Base-by-base conservation (phyloP, 2,888 invertebrate species). In the Pollenia angustigena region DNA sequence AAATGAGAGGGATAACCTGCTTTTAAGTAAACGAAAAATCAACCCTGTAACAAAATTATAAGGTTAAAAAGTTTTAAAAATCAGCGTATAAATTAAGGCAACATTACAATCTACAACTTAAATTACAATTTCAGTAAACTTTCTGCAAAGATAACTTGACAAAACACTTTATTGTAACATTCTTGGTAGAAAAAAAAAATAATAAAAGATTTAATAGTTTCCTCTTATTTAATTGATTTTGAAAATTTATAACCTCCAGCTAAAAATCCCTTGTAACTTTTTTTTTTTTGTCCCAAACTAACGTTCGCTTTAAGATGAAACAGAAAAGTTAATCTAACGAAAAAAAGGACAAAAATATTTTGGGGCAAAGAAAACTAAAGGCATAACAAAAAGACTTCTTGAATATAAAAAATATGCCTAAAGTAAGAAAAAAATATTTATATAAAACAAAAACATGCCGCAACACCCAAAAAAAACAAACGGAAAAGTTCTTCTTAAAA, bases 161-260 rank as follows among this genome's bases (percentile, higher is more conserved):
- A 66, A 76, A 76, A 32, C 8, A 42, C 60, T 16, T 54, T 10
- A 7, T 11, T 11, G 16, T 14, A 18, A 50, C 50, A 50, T n/a
- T 32, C 32, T 32, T 32, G 6, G 32, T 1, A 23, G 23, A 23
- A 23, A 32, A 46, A 56, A n/a, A 10, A 18, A n/a, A 7, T 2
- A n/a, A 10, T 23, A 50, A 75, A 32, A 32, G 14, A 16, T 52
- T 58, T 44, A 74, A 75, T 75, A 60, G 50, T 69, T 71, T 71
- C 50, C 44, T 44, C 44, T 42, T 46, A 44, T 42, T 66, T 81
- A 81, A 81, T 81, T 75, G 68, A 50, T 75, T 81, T 66, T 68
- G 42, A 32, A 75, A 64, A 60, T 32, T 42, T 1, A 12, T 60
- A 14, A 42, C 81, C 74, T 75, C 18, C 8, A 60, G 74, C 74